Conservation (phyloP, 2,888 invertebrate species). For the Operophtera brumata region DNA sequence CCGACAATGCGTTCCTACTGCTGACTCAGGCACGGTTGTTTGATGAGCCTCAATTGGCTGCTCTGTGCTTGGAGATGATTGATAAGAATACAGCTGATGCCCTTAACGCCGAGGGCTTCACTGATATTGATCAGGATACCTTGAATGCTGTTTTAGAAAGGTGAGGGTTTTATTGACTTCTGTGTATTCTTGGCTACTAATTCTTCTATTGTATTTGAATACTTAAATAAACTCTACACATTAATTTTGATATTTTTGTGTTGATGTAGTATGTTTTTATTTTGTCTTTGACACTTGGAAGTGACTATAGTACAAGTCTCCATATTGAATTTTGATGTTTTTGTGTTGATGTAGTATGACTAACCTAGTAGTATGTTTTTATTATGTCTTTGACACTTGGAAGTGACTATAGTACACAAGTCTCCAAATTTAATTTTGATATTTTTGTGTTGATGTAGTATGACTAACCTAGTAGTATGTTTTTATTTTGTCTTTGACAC, state of each 20-base stretch:
- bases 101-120: conserved; percentile 88
- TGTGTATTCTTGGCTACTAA: neutral
- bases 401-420: too few relatives aligned
- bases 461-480: conserved; percentile 10
- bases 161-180: conserved; percentile 40
- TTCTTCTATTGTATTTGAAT: neutral
- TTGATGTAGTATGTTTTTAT: too few relatives aligned
- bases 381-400: too few relatives aligned
- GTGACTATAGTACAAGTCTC: too few relatives aligned
- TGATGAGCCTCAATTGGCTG: conserved; percentile 91
- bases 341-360: conserved; percentile 20
- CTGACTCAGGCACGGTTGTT: conserved; percentile 89
- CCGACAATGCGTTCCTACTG: conserved; percentile 91
- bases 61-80: conserved; percentile 89
- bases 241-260: conserved; percentile 4
- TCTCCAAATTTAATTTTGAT: too few relatives aligned
- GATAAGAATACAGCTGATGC: conserved; percentile 92
- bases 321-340: too few relatives aligned
- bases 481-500: too few relatives aligned
- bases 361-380: too few relatives aligned
- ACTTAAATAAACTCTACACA: conserved; percentile 4
- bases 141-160: conserved; percentile 86
- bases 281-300: too few relatives aligned
- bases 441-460: too few relatives aligned
- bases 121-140: conserved; percentile 90